Evolutionary conservation across 2,113 vertebrate genomes (phyloP).

Genomic region (Galemys pyrenaicus): DNA sequence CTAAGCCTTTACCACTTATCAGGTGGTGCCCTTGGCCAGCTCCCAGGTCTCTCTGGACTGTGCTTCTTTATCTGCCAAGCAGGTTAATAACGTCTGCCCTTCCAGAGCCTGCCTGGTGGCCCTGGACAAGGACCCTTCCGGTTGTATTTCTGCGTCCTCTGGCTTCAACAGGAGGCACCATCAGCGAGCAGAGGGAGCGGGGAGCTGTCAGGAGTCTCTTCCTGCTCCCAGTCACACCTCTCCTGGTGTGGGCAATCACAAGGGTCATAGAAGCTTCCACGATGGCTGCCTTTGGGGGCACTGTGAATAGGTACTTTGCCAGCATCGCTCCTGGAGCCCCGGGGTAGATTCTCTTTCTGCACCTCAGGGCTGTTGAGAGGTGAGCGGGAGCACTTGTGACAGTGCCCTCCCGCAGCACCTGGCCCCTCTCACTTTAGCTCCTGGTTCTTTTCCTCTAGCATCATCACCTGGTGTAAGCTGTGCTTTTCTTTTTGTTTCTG

Average conservation of each 20-base stretch:
- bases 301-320: not conserved
- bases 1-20: not conserved
- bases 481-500: not conserved
- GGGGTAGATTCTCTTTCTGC: not conserved
- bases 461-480: not conserved
- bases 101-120: too few species aligned
- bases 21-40: not conserved
- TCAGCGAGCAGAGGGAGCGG: not conserved
- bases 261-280: not conserved
- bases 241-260: not conserved
- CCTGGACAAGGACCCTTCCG: not conserved
- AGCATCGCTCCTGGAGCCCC: not conserved
- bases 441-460: not conserved
- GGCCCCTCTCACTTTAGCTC: not conserved
- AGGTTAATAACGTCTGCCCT: not conserved
- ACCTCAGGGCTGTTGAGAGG: not conserved
- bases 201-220: not conserved
- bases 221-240: not conserved
- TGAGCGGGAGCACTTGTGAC: not conserved
- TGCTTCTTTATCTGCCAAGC: not conserved
- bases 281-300: not conserved
- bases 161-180: not conserved
- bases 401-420: fast-evolving
- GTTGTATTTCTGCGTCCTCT: not conserved
- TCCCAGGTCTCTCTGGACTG: not conserved